These are phyloP conservation scores for Epistrophe grossulariae DNA, from an alignment of 2,888 invertebrate genomes.

Conservation along the genomic window DNA sequence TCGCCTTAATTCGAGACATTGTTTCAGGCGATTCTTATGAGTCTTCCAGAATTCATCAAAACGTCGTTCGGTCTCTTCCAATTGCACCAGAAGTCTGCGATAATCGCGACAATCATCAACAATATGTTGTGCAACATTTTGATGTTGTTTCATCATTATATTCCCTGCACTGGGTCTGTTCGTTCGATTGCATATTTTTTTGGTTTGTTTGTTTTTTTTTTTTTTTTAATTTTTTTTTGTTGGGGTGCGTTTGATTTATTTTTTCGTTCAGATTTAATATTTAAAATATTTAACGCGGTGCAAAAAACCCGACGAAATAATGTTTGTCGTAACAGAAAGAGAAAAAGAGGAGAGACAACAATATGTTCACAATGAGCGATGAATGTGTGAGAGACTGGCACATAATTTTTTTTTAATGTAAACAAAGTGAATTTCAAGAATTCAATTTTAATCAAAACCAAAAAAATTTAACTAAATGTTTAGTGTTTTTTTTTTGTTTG, in stretches of 20 bases:
- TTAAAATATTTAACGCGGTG: slow-evolving; percentile 58
- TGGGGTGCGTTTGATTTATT: slow-evolving; percentile 54
- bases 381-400: slow-evolving; percentile 72
- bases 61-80: slow-evolving; percentile 96
- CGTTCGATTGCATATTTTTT: slow-evolving; percentile 61
- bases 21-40: slow-evolving; percentile 94
- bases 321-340: slow-evolving; percentile 64
- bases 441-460: slow-evolving; percentile 5
- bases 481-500: slow-evolving; percentile 21
- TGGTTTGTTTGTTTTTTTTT: slow-evolving; percentile 59
- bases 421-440: slow-evolving; percentile 7
- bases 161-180: slow-evolving; percentile 84
- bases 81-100: slow-evolving; percentile 93
- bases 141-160: slow-evolving; percentile 78
- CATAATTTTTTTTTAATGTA: slow-evolving; percentile 42
- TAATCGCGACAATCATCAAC: slow-evolving; percentile 84
- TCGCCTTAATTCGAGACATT: slow-evolving; percentile 94
- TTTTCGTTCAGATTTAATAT: slow-evolving; percentile 44
- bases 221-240: slow-evolving; percentile 32
- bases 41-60: slow-evolving; percentile 98
- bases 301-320: slow-evolving; percentile 66
- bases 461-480: slow-evolving; percentile 9
- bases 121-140: slow-evolving; percentile 80
- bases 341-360: slow-evolving; percentile 79
- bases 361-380: slow-evolving; percentile 75